Base-by-base conservation (phyloP, 2,888 invertebrate genomes). In the Epistrophella euchroma region DNA sequence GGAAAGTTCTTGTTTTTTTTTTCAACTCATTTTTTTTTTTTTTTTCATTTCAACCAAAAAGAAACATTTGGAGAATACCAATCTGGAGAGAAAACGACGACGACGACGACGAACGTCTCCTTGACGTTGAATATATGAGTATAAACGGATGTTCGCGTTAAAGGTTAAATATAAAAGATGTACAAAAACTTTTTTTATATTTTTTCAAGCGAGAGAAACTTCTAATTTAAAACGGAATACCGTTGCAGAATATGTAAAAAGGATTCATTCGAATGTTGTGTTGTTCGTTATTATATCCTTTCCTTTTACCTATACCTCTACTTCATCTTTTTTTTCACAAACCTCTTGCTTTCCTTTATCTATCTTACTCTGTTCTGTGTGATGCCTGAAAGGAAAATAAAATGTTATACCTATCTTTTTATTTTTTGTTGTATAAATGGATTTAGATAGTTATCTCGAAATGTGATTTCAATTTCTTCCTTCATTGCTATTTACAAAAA, bases 11-110 rank as follows among this genome's bases (percentile, higher is more conserved):
- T 66, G 43, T 56, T 45, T 43, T 64, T 56, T 56, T 1, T 28
- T 28, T 28, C 6, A 37, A 47, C 47, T 58, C 7, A 35, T 58
- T 58, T 28, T 52, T 25, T 28, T 28, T 55, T 28, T 19, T 60
- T 45, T 47, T 50, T 35, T 68, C 19, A 37, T 50, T 50, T 68
- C n/a, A 66, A 37, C 62, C 62, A 64, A 74, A 74, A 52, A 74
- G 28, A 22, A 43, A 66, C 55, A 75, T 66, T 75, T 64, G 9
- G 56, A 66, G 75, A 45, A 75, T 75, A 66, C 75, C 75, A 75
- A 75, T 52, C 68, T 52, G 19, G 66, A 37, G 37, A 37, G 37
- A 68, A 52, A 68, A 47, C n/a, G 35, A 66, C 19, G 47, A 64
- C 58, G 35, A 35, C 13, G 40, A 22, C 40, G 60, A 37, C 15